A percentile compares a stretch with the other conserved stretches of the same genome.
Evolutionary conservation across 2,113 vertebrate genomes (phyloP).

Genomic region (Ceuthmochares aereus): DNA sequence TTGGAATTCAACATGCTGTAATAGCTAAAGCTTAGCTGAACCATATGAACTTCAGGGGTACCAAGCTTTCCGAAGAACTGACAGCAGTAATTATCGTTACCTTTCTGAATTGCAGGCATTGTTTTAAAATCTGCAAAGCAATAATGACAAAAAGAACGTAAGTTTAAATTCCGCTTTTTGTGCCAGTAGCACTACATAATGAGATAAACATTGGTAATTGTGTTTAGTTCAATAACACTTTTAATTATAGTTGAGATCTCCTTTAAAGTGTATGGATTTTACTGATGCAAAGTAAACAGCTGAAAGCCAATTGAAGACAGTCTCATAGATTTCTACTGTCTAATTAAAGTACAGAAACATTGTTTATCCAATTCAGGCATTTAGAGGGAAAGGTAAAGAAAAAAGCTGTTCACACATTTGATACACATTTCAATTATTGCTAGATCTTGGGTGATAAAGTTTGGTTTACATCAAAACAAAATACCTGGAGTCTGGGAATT

Average conservation of each 20-base stretch:
- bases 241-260: constrained; percentile 71
- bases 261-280: constrained; percentile 71
- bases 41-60: neutral
- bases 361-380: neutral
- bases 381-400: neutral
- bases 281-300: constrained; percentile 48
- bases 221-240: constrained; percentile 71
- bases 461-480: neutral
- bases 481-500: neutral
- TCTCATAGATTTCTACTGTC: constrained; percentile 56
- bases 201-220: constrained; percentile 69
- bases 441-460: neutral
- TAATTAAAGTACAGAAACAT: constrained; percentile 58
- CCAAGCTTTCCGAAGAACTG: neutral
- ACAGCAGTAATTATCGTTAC: neutral
- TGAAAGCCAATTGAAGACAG: constrained; percentile 45
- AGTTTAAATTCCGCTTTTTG: neutral
- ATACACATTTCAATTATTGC: neutral
- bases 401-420: neutral
- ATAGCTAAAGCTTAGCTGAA: neutral
- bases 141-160: constrained; percentile 10
- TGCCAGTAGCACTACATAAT: constrained; percentile 34
- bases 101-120: constrained; percentile 16
- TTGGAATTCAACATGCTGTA: neutral
- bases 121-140: neutral